Evolutionary conservation across 1,140 invertebrate genomes (phyloP).

Genomic region (Orchestia grillus): DNA sequence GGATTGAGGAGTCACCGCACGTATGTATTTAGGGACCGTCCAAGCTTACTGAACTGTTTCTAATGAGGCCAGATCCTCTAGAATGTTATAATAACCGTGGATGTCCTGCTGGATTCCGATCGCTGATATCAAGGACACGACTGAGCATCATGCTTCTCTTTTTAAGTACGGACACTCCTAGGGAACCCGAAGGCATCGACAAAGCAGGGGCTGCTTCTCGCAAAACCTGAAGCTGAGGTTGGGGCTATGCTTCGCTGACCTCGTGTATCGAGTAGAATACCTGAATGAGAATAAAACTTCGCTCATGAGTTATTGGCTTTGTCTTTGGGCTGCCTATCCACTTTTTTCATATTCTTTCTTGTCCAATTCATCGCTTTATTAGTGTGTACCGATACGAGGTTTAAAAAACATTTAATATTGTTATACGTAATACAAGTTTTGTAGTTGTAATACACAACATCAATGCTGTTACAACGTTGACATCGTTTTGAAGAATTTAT

Average conservation of each 20-base stretch:
- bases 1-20: constrained; percentile 27
- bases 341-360: not conserved
- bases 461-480: not conserved
- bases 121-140: constrained; percentile 55
- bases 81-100: constrained; percentile 50
- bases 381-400: not conserved
- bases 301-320: constrained; percentile 34
- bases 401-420: not conserved
- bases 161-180: constrained; percentile 19
- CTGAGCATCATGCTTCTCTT: constrained; percentile 51
- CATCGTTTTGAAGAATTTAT: not conserved
- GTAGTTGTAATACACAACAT: not conserved
- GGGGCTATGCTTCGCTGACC: constrained; percentile 28
- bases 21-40: constrained; percentile 45
- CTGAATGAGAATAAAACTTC: constrained; percentile 25
- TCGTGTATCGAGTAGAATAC: constrained; percentile 47
- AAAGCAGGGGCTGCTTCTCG: not conserved
- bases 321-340: not conserved
- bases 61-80: constrained; percentile 52
- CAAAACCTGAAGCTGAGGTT: constrained; percentile 34
- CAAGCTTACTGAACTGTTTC: constrained; percentile 56
- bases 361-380: not conserved
- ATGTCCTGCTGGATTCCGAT: constrained; percentile 53
- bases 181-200: not conserved
- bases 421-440: not conserved